A percentile compares a stretch with the other conserved stretches of the same genome.
Evolutionary conservation across 2,797 vertebrate species (phyloP).

Genomic region (Microchirus variegatus): DNA sequence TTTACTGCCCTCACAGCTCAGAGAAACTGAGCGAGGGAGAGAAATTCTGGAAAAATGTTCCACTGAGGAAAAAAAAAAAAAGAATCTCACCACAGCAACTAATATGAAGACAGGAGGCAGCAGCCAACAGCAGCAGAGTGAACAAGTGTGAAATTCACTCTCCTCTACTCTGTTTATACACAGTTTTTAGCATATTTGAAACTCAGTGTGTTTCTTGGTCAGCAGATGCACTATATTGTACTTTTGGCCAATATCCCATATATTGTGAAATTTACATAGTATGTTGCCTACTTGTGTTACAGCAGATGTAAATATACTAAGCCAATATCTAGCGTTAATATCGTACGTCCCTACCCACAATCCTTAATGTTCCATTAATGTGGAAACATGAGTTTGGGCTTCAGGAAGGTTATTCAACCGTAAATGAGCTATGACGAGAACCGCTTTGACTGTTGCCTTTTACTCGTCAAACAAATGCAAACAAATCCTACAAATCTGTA

Average conservation of each 20-base stretch:
- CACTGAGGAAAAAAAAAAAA: constrained; percentile 34
- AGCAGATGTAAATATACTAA: too few relatives aligned
- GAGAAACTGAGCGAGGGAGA: constrained; percentile 62
- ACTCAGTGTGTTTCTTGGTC: neutral
- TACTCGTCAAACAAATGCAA: too few relatives aligned
- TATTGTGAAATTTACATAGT: too few relatives aligned
- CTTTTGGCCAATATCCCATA: too few relatives aligned
- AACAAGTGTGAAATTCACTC: constrained; percentile 18
- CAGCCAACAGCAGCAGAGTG: constrained; percentile 16
- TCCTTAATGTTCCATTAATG: too few relatives aligned
- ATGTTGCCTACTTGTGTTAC: too few relatives aligned
- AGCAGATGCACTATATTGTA: too few relatives aligned
- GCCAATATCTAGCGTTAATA: too few relatives aligned
- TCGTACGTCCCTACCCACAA: too few relatives aligned
- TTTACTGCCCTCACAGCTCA: constrained; percentile 59
- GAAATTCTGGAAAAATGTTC: constrained; percentile 59
- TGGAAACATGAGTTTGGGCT: neutral
- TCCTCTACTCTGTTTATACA: neutral
- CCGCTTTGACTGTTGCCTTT: neutral
- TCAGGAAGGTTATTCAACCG: neutral
- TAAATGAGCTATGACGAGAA: neutral
- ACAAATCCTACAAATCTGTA: too few relatives aligned
- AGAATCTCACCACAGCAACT: constrained; percentile 40
- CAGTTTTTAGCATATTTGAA: constrained; percentile 4
- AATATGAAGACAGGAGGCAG: constrained; percentile 27